Base-by-base conservation (phyloP, 2,113 vertebrate species). In the Lucifuga dentata region DNA sequence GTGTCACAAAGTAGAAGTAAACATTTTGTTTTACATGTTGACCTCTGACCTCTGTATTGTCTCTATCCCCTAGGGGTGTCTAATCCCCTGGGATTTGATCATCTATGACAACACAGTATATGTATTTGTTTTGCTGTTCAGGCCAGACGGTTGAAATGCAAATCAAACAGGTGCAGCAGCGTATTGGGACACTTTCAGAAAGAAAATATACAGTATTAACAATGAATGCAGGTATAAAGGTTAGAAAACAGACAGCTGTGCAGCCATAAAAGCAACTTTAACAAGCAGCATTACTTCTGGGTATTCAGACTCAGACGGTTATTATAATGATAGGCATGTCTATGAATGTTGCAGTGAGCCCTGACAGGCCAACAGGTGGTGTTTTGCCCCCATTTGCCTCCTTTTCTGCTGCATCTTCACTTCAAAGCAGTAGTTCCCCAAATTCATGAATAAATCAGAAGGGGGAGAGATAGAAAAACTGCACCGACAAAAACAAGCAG, bases 391-490 rank as follows among this genome's bases (percentile, higher is more conserved):
- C 48, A 13, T 82, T 89, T 81, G 49, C 70, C 63, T 59, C 36
- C 9, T 41, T 69, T 36, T 66, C 41, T 45, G 45, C 64, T 33
- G 68, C 59, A 15, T 73, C 71, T 68, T 12, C 40, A 86, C 83
- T 86, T 90, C 84, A 88, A 89, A 91, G 85, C 69, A 9, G 39
- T 23, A 53, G 53, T 76, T 87, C 73, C 75, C 62, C 44, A 63
- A 70, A 84, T 69, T 73, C 80, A 90, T 90, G 35, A 89, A 91
- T 90, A 86, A 88, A 80, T 85, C 50, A 89, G 39, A 5, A 65
- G 17, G 56, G 44, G 39, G 68, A 60, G 36, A 13, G 38, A 46
- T 29, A 7, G 11, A 52, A 29, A 48, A 56, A 55, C 32, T 21
- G 63, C 67, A 41, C 44, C 40, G 36, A 12, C 56, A 60, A 83